Evolutionary conservation across 2,797 vertebrate genomes (phyloP).

Genomic region (Tinamus major): DNA sequence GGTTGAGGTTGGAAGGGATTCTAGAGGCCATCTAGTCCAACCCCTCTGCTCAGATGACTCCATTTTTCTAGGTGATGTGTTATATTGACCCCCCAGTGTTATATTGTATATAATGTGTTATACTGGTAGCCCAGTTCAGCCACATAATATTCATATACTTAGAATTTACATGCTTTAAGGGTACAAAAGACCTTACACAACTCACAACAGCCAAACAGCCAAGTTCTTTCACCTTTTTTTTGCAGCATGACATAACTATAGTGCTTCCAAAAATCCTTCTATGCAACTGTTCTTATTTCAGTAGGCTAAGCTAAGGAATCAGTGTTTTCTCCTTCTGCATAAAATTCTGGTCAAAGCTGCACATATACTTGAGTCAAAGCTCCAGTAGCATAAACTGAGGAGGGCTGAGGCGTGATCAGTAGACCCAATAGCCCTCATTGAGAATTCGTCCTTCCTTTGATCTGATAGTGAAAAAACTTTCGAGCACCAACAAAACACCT

Average conservation of each 20-base stretch:
- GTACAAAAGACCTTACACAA: not conserved
- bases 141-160: not conserved
- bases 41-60: not conserved
- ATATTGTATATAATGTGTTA: too few relatives aligned
- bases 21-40: too few relatives aligned
- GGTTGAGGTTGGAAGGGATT: too few relatives aligned
- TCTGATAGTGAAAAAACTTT: not conserved
- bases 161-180: not conserved
- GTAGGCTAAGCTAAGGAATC: not conserved
- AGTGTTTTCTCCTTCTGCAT: not conserved
- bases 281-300: not conserved
- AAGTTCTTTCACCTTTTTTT: not conserved
- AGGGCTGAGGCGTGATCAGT: not conserved
- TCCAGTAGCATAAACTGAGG: not conserved
- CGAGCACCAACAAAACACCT: not conserved
- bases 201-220: too few relatives aligned
- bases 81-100: not conserved
- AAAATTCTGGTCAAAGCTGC: not conserved
- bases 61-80: not conserved
- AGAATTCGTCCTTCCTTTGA: not conserved
- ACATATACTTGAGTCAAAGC: not conserved
- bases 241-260: not conserved
- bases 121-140: not conserved
- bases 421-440: not conserved
- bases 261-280: not conserved